Conservation (phyloP, 2,888 invertebrate genomes). For the Scaptomyza parva region DNA sequence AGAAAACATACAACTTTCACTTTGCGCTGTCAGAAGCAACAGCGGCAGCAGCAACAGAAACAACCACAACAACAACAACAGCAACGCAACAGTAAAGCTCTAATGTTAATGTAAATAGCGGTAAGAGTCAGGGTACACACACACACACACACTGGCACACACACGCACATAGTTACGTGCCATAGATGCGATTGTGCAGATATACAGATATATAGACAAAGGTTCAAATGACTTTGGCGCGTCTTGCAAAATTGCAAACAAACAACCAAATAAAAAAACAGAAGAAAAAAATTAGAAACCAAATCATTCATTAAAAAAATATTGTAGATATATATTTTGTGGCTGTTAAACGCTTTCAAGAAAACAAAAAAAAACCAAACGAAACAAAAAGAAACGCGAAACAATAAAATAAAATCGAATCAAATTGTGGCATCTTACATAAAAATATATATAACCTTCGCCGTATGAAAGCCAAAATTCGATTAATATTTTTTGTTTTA, state of each 20-base stretch:
- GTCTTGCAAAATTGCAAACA: conserved; percentile 57
- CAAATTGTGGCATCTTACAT: conserved; percentile 78
- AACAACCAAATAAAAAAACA: conserved; percentile 41
- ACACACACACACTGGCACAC: conserved; percentile 21
- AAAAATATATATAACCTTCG: conserved; percentile 64
- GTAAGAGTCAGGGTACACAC: conserved; percentile 65
- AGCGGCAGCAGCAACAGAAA: conserved; percentile 28
- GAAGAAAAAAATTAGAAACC: conserved; percentile 65
- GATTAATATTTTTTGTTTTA: conserved; percentile 25
- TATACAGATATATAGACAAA: conserved; percentile 69
- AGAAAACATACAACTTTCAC: conserved; percentile 66
- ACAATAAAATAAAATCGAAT: conserved; percentile 63
- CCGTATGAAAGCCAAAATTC: conserved; percentile 52
- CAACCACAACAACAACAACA: conserved; percentile 38
- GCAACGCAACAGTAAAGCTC: conserved; percentile 67
- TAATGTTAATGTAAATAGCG: conserved; percentile 80
- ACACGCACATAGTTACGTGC: conserved; percentile 70
- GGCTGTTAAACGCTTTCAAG: conserved; percentile 35
- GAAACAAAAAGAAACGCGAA: conserved; percentile 35
- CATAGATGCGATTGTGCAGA: conserved; percentile 64
- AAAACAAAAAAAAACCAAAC: conserved; percentile 18
- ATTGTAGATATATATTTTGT: conserved; percentile 44
- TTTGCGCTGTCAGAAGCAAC: conserved; percentile 76
- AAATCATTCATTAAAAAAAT: conserved; percentile 67
- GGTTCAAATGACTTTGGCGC: conserved; percentile 69